phyloP scores from a whole-genome alignment of 2,113 vertebrate genomes.

The Brachionichthys hirsutus region DNA sequence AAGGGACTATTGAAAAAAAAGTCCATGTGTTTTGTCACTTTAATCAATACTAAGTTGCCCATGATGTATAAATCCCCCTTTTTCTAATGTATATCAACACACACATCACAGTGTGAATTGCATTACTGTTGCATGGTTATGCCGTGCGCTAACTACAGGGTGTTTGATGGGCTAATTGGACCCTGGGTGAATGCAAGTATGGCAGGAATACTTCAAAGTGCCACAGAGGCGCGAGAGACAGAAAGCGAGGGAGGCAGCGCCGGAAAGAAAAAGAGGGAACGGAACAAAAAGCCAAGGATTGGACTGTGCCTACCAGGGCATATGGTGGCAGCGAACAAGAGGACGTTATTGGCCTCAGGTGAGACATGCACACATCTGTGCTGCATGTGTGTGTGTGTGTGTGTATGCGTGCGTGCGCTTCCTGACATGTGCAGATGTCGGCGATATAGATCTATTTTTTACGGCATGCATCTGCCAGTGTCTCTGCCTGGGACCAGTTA shows the following conservation, averaged over 20 bases:
- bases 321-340: constrained; percentile 83
- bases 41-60: constrained; percentile 38
- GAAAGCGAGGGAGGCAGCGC: background rate
- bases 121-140: constrained; percentile 77
- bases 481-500: constrained; percentile 88
- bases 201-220: constrained; percentile 83
- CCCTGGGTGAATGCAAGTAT: constrained; percentile 91
- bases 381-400: constrained; percentile 5
- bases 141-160: constrained; percentile 65
- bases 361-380: constrained; percentile 87
- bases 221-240: constrained; percentile 82
- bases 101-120: constrained; percentile 23
- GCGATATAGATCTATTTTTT: constrained; percentile 82
- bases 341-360: constrained; percentile 89
- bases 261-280: background rate
- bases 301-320: constrained; percentile 80
- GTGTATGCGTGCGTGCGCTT: constrained; percentile 21
- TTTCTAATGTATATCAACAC: constrained; percentile 35
- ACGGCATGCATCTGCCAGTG: constrained; percentile 90
- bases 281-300: constrained; percentile 20
- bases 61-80: constrained; percentile 11
- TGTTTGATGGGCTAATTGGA: constrained; percentile 85
- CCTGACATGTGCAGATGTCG: constrained; percentile 18
- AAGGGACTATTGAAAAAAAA: constrained; percentile 8
- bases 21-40: constrained; percentile 11